Evolutionary conservation across 2,888 invertebrate species (phyloP).

Genomic region (Chouioia cunea): DNA sequence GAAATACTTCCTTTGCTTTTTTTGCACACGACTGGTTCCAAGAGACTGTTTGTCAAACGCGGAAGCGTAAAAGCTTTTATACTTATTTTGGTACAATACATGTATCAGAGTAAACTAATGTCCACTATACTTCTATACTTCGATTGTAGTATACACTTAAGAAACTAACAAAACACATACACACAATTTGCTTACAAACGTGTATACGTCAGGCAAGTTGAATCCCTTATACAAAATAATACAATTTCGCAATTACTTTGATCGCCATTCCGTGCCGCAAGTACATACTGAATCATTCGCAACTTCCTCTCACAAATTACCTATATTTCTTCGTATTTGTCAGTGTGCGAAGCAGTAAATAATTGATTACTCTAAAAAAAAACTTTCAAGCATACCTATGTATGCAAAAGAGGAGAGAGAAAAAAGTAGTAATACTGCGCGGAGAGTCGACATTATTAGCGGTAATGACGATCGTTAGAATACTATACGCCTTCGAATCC

Average conservation of each 20-base stretch:
- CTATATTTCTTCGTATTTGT: slow-evolving; percentile 5
- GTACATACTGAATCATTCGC: slow-evolving; percentile 28
- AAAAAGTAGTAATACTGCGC: background rate
- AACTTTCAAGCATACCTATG: background rate
- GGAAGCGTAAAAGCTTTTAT: no score
- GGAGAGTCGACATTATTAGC: slow-evolving; percentile 23
- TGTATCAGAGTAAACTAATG: no score
- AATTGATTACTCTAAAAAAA: slow-evolving; percentile 33
- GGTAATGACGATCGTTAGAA: slow-evolving; percentile 37
- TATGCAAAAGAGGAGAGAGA: background rate
- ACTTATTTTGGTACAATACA: no score
- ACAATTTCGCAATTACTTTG: slow-evolving; percentile 25
- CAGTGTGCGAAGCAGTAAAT: slow-evolving; percentile 28
- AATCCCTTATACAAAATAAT: slow-evolving; percentile 11
- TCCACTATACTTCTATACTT: no score
- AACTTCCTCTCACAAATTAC: slow-evolving; percentile 38
- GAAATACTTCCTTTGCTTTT: no score
- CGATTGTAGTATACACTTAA: no score
- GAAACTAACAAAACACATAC: no score
- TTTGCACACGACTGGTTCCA: no score
- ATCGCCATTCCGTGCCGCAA: slow-evolving; percentile 11
- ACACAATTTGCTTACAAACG: no score
- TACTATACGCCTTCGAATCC: slow-evolving; percentile 27
- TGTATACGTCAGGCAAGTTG: no score
- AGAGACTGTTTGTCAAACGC: no score